phyloP scores from a whole-genome alignment of 2,888 invertebrate genomes.

The Lepeophtheirus nordmannii region DNA sequence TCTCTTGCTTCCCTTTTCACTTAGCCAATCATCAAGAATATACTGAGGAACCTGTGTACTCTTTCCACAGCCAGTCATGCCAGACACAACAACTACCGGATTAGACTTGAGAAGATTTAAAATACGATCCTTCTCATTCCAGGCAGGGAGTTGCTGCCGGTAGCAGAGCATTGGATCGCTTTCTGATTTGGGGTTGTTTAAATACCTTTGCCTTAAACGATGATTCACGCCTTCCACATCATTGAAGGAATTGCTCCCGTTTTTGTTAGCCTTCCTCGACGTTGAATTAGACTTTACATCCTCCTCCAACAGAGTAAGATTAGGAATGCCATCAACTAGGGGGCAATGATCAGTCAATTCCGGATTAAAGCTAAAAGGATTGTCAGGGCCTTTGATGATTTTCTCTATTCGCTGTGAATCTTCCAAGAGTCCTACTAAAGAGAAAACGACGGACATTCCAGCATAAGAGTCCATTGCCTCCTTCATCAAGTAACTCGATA shows the following conservation, averaged over 20 bases:
- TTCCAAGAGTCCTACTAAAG: constrained; percentile 43
- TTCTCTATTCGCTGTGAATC: constrained; percentile 20
- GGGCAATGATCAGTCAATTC: background rate
- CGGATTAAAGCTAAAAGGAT: constrained; percentile 19
- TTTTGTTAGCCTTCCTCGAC: background rate
- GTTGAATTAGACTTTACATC: background rate
- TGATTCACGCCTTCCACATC: background rate
- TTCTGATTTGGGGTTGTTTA: background rate
- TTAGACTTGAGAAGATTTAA: constrained; percentile 47
- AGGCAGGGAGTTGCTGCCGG: constrained; percentile 54
- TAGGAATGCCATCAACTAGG: background rate
- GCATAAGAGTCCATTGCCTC: constrained; percentile 49
- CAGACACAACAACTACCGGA: constrained; percentile 57
- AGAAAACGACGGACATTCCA: constrained; percentile 55
- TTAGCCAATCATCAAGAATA: constrained; percentile 68
- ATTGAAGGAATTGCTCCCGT: background rate
- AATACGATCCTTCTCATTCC: constrained; percentile 51
- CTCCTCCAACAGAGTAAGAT: background rate
- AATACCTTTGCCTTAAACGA: background rate
- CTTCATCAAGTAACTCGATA: constrained; percentile 49
- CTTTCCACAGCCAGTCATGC: constrained; percentile 71
- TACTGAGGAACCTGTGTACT: constrained; percentile 71
- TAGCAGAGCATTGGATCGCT: constrained; percentile 42
- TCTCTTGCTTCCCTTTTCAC: constrained; percentile 35
- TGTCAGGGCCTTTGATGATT: background rate